These are phyloP conservation scores for Hyles vespertilio DNA, from an alignment of 1,140 invertebrate species.

Conservation along the genomic window DNA sequence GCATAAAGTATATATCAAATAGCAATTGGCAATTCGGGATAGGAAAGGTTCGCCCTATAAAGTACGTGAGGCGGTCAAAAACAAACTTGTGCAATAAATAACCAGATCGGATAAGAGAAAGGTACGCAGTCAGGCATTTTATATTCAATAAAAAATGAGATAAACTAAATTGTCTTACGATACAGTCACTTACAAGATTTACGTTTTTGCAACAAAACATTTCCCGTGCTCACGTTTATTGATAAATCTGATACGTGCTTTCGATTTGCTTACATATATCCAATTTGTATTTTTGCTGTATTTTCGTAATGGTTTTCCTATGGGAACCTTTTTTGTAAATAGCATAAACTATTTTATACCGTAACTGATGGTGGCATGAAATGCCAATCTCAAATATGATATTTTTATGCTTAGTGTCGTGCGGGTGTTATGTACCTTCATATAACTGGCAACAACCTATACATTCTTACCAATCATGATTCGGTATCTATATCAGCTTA, in stretches of 20 bases:
- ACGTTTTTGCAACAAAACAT: constrained; percentile 13
- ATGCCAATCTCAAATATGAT: too few species aligned
- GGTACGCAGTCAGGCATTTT: constrained; percentile 57
- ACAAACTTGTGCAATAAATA: constrained; percentile 73
- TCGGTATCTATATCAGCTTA: too few species aligned
- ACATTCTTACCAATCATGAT: too few species aligned
- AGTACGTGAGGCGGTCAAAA: constrained; percentile 72
- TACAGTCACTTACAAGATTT: constrained; percentile 42
- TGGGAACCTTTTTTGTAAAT: too few species aligned
- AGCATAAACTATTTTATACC: too few species aligned
- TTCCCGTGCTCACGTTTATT: constrained; percentile 14
- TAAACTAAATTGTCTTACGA: constrained; percentile 59
- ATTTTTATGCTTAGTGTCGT: too few species aligned
- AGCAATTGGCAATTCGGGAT: constrained; percentile 68
- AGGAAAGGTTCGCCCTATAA: constrained; percentile 68
- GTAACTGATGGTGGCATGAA: too few species aligned
- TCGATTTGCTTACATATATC: background rate
- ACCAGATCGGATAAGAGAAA: constrained; percentile 65
- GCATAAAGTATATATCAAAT: constrained; percentile 64
- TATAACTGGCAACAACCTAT: too few species aligned
- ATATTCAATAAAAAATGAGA: constrained; percentile 66
- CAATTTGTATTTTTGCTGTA: too few species aligned
- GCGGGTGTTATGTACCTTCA: too few species aligned
- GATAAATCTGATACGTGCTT: constrained; percentile 9
- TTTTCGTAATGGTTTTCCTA: too few species aligned